Conservation (phyloP, 2,797 vertebrate species). For the Acanthis flammea region DNA sequence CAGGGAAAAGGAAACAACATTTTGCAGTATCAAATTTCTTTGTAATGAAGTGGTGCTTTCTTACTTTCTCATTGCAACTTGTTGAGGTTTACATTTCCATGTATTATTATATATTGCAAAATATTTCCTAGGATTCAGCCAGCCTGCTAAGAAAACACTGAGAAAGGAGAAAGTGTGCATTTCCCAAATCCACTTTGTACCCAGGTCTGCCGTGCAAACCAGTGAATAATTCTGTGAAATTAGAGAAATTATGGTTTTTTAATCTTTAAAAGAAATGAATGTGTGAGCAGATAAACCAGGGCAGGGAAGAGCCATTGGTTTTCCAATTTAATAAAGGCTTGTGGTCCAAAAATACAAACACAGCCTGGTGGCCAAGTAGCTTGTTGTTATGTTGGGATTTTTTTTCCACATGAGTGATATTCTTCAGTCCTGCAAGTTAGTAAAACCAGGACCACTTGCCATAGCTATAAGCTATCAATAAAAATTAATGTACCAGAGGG, state of each 20-base stretch:
- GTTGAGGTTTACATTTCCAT: not conserved
- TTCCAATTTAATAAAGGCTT: not conserved
- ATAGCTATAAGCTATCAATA: conserved; percentile 76
- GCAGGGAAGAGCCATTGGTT: not conserved
- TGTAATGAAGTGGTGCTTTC: not conserved
- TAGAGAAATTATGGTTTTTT: not conserved
- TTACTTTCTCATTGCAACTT: not conserved
- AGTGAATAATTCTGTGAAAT: not conserved
- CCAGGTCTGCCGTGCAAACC: not conserved
- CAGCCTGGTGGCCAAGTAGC: not conserved
- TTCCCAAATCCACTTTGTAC: not conserved
- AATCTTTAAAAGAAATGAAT: not conserved
- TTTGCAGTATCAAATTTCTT: not conserved
- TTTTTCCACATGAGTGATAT: conserved; percentile 51
- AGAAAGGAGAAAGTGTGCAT: not conserved
- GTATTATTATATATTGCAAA: not conserved
- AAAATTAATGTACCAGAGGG: conserved; percentile 79
- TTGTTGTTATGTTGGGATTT: conserved; percentile 12
- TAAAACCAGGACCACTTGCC: conserved; percentile 77
- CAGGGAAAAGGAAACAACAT: not conserved
- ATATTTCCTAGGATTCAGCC: not conserved
- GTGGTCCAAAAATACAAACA: not conserved
- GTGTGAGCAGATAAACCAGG: not conserved
- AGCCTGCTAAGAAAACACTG: not conserved
- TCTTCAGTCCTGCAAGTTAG: conserved; percentile 76